Evolutionary conservation across 2,113 vertebrate genomes (phyloP), one percentile per base, ranked within the genome.

Genomic region (Corythornis vintsioides): DNA sequence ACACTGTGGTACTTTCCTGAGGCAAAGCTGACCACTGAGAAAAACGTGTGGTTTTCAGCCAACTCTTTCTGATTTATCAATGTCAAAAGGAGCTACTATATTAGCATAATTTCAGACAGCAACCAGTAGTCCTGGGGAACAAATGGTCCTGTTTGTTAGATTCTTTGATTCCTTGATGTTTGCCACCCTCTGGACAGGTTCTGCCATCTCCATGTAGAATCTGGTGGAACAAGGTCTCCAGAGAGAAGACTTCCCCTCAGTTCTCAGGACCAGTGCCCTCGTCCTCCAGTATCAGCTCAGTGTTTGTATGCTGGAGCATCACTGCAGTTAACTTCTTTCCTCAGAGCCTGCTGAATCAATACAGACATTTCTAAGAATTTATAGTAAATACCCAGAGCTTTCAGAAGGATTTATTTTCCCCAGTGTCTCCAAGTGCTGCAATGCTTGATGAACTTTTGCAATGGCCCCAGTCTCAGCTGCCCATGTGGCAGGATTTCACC

Each of bases 341-440:
- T 38, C 57, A 25, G 0, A 3, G 17, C 18, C 8, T 47, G 19
- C n/a, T 7, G 31, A n/a, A 55, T 55, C 61, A 31, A 4, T 13
- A 20, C 6, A 45, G 52, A 57, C 3, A 2, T 67, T 63, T 60
- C 48, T 13, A 13, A 11, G 26, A 45, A 26, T 16, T 78, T 50
- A 11, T 56, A 10, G 8, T 56, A 13, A 74, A 15, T 16, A 10
- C 3, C 19, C 24, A 8, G 28, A 7, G 9, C 28, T 75, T 50
- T 24, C 42, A 35, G 61, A 50, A 81, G 73, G 15, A 3, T 42
- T 56, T 76, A 31, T 83, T 70, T 29, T 57, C 35, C 38, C 2
- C 13, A 5, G 12, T 4, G 52, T 70, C 65, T 63, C 29, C 22
- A 10, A 2, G n/a, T 3, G 1, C 17, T 1, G 1, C 40, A 5